A percentile compares a stretch with the other conserved stretches of the same genome.
Evolutionary conservation across 2,888 invertebrate species (phyloP).

Genomic region (Thyatira batis): DNA sequence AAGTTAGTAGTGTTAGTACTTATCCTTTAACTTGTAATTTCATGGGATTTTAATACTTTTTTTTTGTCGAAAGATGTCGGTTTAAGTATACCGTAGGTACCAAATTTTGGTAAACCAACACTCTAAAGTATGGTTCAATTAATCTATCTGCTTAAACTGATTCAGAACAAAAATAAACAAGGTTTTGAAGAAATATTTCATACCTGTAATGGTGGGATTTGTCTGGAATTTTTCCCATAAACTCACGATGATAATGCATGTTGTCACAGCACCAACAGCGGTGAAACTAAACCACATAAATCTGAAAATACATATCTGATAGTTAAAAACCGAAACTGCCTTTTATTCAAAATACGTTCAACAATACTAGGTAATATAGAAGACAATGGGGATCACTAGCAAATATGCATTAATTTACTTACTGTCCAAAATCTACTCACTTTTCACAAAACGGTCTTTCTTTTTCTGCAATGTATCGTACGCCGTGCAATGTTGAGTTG

Average conservation of each 20-base stretch:
- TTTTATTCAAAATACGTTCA: neutral
- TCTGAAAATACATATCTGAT: slow-evolving; percentile 59
- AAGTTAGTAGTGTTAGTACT: too few relatives aligned
- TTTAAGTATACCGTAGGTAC: too few relatives aligned
- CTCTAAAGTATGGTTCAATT: too few relatives aligned
- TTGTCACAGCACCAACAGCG: slow-evolving; percentile 85
- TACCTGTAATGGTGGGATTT: slow-evolving; percentile 90
- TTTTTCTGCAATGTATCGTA: slow-evolving; percentile 89
- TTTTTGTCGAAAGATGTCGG: too few relatives aligned
- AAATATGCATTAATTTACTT: too few relatives aligned
- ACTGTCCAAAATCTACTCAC: slow-evolving; percentile 63
- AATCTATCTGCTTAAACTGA: too few relatives aligned
- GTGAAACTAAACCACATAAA: slow-evolving; percentile 92
- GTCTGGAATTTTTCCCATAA: slow-evolving; percentile 93
- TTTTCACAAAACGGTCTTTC: slow-evolving; percentile 89
- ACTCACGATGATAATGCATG: slow-evolving; percentile 88
- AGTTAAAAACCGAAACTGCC: neutral
- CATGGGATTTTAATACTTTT: too few relatives aligned
- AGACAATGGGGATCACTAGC: too few relatives aligned
- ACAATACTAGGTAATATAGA: neutral
- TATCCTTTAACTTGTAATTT: too few relatives aligned
- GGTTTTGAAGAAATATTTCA: slow-evolving; percentile 9
- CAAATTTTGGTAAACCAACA: too few relatives aligned
- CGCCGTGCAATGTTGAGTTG: slow-evolving; percentile 89
- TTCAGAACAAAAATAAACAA: too few relatives aligned